Evolutionary conservation across 2,797 vertebrate genomes (phyloP).

Genomic region (Karalla daura): DNA sequence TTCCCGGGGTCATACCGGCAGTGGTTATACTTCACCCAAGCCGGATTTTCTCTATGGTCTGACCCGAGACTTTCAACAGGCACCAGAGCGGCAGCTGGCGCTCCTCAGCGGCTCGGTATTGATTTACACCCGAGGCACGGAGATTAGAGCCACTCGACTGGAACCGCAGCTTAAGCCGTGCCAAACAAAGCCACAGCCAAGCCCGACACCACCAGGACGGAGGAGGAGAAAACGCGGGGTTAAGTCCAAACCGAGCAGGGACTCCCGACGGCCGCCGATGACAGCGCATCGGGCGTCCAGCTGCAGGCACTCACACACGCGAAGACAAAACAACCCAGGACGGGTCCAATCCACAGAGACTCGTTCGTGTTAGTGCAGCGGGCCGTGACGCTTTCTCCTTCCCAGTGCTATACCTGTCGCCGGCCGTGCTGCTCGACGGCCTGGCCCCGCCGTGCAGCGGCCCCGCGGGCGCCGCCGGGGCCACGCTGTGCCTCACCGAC

Average conservation of each 20-base stretch:
- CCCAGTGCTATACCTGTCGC: constrained; percentile 68
- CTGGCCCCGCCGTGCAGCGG: constrained; percentile 50
- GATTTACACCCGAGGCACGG: constrained; percentile 32
- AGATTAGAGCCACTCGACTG: neutral
- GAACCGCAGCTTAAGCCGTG: constrained; percentile 16
- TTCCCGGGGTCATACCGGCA: too few species aligned
- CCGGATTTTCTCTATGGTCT: neutral
- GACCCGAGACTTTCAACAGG: neutral
- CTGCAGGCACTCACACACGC: constrained; percentile 28
- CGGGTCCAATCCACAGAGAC: constrained; percentile 4
- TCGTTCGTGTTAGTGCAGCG: constrained; percentile 28
- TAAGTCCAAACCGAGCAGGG: constrained; percentile 41
- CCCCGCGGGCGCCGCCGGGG: constrained; percentile 50
- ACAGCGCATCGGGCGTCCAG: constrained; percentile 23
- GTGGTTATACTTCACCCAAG: neutral
- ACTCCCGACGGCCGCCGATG: too few species aligned
- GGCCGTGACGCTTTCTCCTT: neutral
- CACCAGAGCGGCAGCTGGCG: constrained; percentile 2
- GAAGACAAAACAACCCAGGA: constrained; percentile 18
- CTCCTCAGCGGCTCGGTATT: neutral
- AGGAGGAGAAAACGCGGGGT: neutral
- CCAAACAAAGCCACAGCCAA: constrained; percentile 32
- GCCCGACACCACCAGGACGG: neutral
- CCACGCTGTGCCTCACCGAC: constrained; percentile 62
- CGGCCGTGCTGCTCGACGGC: constrained; percentile 31